A percentile compares a stretch with the other conserved stretches of the same genome.
phyloP scores from a whole-genome alignment of 2,888 invertebrate species.

The Scaptomyza reducta region DNA sequence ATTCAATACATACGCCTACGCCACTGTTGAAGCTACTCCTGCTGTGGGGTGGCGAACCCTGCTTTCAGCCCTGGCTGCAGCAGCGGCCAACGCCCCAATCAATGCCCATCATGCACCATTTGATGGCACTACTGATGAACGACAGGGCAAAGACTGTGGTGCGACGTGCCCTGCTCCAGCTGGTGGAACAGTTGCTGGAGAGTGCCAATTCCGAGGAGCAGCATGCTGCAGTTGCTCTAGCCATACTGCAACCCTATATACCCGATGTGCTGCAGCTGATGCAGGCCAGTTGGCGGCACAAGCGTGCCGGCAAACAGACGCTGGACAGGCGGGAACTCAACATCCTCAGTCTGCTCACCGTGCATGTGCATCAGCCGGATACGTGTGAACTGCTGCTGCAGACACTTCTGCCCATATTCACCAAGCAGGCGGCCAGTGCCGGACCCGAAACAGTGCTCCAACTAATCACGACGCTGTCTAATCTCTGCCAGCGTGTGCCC shows the following conservation, averaged over 20 bases:
- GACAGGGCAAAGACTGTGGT: slow-evolving; percentile 88
- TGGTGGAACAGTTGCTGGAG: slow-evolving; percentile 90
- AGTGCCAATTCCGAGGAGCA: slow-evolving; percentile 86
- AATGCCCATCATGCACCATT: slow-evolving; percentile 87
- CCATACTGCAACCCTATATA: slow-evolving; percentile 90
- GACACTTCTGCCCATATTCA: slow-evolving; percentile 89
- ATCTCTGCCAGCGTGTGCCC: slow-evolving; percentile 89
- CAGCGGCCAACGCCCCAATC: slow-evolving; percentile 83
- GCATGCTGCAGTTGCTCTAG: slow-evolving; percentile 76
- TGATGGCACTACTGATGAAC: slow-evolving; percentile 89
- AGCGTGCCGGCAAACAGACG: slow-evolving; percentile 82
- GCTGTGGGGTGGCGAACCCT: slow-evolving; percentile 92
- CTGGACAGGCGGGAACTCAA: slow-evolving; percentile 89
- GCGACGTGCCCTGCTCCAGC: slow-evolving; percentile 88
- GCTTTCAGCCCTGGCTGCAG: slow-evolving; percentile 90
- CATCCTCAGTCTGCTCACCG: slow-evolving; percentile 91
- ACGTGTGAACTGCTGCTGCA: slow-evolving; percentile 89
- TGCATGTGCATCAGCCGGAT: slow-evolving; percentile 88
- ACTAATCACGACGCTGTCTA: slow-evolving; percentile 89
- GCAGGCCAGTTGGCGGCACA: slow-evolving; percentile 87
- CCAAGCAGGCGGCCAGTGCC: slow-evolving; percentile 87
- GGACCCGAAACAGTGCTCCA: slow-evolving; percentile 89
- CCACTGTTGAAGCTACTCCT: slow-evolving; percentile 91
- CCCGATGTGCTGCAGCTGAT: slow-evolving; percentile 89
- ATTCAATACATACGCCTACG: slow-evolving; percentile 93